Base-by-base conservation (phyloP, 2,797 vertebrate genomes). In the Molossus alvarezi region DNA sequence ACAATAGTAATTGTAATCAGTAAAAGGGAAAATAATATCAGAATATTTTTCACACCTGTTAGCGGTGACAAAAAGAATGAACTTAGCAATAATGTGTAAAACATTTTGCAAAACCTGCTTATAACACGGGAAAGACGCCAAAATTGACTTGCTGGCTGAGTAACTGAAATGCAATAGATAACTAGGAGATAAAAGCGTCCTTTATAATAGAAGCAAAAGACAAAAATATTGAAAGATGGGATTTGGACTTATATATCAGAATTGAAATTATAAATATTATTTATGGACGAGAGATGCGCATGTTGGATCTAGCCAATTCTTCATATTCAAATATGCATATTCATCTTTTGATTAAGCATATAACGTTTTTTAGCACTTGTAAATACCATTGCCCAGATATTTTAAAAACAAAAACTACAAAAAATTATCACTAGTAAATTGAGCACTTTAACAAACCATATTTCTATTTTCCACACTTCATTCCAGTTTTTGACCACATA, bases 1-100 rank as follows among this genome's bases (percentile, higher is more conserved):
- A 91, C 92, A 69, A 69, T 29, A 67, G 53, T 67, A 89, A 94
- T 96, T 88, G 93, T 96, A 89, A 73, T 94, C 79, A 80, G 15
- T 65, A 83, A 91, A 75, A 94, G 11, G 9, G n/a, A 89, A 96
- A 92, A 91, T 6, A 84, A 13, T 62, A 21, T 80, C 89, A 57
- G 41, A 71, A 67, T 73, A 17, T 85, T 53, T 95, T 82, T 90
- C 73, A 95, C 7, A 88, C 41, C 41, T 83, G 51, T 27, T n/a
- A 55, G 21, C 95, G 94, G 33, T 94, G 15, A 89, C 17, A 55
- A 75, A 62, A 94, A 75, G 60, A 83, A 79, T 80, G 48, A 18
- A 82, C 7, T 85, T 91, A 62, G 2, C 10, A 21, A 64, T 72
- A 83, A 85, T 64, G 7, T 92, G 17, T 58, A 93, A 55, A 79